Percentiles rank a stretch among this genome's conserved stretches.
phyloP scores from a whole-genome alignment of 2,113 vertebrate genomes.

The Alces alces region DNA sequence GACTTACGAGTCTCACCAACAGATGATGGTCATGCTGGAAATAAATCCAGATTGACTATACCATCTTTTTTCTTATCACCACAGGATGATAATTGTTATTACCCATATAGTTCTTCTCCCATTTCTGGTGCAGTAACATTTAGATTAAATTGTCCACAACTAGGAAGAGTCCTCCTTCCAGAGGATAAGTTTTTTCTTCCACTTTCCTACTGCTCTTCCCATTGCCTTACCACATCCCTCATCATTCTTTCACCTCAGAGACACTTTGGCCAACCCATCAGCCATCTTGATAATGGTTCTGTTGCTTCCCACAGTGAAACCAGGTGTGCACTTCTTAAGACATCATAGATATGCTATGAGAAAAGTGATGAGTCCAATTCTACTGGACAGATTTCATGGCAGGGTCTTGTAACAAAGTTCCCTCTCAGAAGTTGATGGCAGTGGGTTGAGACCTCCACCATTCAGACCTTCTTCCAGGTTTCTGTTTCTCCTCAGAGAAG shows the following conservation, averaged over 20 bases:
- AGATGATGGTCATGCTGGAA: not conserved
- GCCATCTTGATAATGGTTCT: not conserved
- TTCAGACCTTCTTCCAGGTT: not conserved
- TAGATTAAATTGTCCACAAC: not conserved
- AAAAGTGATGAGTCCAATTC: not conserved
- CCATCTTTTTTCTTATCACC: not conserved
- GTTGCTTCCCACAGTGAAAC: not conserved
- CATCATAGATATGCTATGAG: not conserved
- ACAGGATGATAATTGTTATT: not conserved
- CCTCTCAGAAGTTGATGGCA: not conserved
- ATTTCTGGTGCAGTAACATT: not conserved
- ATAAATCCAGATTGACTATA: not conserved
- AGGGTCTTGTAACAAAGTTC: not conserved
- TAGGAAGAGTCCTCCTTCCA: not conserved
- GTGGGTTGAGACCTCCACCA: not conserved
- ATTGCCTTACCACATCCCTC: not conserved
- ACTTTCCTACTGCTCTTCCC: not conserved
- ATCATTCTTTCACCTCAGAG: not conserved
- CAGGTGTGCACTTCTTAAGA: not conserved
- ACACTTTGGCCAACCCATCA: not conserved
- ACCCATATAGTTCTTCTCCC: not conserved
- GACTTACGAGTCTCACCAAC: not conserved
- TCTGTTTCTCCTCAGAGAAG: not conserved
- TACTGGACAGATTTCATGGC: not conserved
- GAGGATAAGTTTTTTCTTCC: not conserved